phyloP scores from a whole-genome alignment of 2,113 vertebrate species.

The Pollachius pollachius region DNA sequence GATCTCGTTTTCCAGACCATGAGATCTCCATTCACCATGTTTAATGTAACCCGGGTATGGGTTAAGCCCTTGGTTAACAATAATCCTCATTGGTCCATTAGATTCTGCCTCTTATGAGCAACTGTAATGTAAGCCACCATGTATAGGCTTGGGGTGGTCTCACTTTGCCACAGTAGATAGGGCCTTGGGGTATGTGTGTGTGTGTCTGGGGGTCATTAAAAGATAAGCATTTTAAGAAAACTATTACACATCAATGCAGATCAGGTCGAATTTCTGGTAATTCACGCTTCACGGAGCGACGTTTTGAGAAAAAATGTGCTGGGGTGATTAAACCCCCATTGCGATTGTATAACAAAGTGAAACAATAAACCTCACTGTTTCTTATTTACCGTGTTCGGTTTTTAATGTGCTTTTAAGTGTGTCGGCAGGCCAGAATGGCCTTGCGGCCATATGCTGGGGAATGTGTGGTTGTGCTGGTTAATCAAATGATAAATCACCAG shows the following conservation, averaged over 20 bases:
- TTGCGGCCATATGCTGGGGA: slow-evolving; percentile 27
- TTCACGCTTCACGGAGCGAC: slow-evolving; percentile 16
- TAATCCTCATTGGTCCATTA: slow-evolving; percentile 50
- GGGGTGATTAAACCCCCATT: slow-evolving; percentile 31
- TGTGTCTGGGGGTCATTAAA: slow-evolving; percentile 42
- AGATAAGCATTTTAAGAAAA: slow-evolving; percentile 50
- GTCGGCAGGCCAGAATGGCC: slow-evolving; percentile 22
- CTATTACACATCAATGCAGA: slow-evolving; percentile 50
- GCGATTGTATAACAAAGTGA: slow-evolving; percentile 43
- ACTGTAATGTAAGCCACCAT: slow-evolving; percentile 59
- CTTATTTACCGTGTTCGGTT: slow-evolving; percentile 45
- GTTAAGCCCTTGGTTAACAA: slow-evolving; percentile 46
- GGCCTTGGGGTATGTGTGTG: slow-evolving; percentile 35
- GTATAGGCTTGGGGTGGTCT: slow-evolving; percentile 34
- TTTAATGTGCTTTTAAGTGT: slow-evolving; percentile 56
- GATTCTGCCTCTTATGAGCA: slow-evolving; percentile 37
- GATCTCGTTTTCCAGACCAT: background rate
- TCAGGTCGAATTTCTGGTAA: slow-evolving; percentile 44
- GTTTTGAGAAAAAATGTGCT: slow-evolving; percentile 19
- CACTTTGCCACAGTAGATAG: background rate
- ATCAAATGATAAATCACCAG: slow-evolving; percentile 49
- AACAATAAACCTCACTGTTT: slow-evolving; percentile 51
- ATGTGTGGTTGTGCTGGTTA: slow-evolving; percentile 31
- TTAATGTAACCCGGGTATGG: slow-evolving; percentile 61
- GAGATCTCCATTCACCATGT: slow-evolving; percentile 35